Evolutionary conservation across 2,113 vertebrate genomes (phyloP), one percentile per base, ranked within the genome.

Genomic region (Vulpes lagopus): DNA sequence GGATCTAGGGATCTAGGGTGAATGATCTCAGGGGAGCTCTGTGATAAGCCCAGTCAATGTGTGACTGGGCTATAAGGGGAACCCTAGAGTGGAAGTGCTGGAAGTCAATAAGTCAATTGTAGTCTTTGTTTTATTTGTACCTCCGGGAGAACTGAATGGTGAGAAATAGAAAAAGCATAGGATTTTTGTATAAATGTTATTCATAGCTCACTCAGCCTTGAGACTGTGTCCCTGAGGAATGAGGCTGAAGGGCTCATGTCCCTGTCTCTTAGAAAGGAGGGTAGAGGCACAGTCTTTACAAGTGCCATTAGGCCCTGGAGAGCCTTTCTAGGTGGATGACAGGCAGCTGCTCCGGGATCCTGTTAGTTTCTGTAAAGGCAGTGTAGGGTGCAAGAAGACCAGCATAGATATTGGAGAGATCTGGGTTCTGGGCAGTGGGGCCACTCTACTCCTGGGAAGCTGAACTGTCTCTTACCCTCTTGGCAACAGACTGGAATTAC

Each of bases 311-410:
- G 53, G 38, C 65, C 51, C 94, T 23, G 20, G 74, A 69, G 23
- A 76, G 23, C 30, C 35, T 30, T 49, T 5, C 22, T 4, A 23
- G 76, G 79, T 1, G 49, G 32, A 20, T 17, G 49, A 51, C 1
- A 0, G 57, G 88, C 2, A 60, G 89, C 51, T 69, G 19, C 25
- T 19, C 4, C 1, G n/a, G 17, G 53, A 23, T 69, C 8, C 69
- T 60, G 22, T 60, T 35, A n/a, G 17, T 65, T 87, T 27, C 43
- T 74, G 57, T 64, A 35, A 35, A 51, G 65, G 59, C 6, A 8
- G 0, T 32, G 8, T 16, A 25, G n/a, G 35, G 35, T 11, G 6
- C 0, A 22, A 32, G 35, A 30, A 49, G 35, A 3, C 2, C 0
- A 5, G 49, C 32, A 53, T 1, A 0, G n/a, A 20, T 23, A 57